These are phyloP conservation scores for Vanacampus margaritifer DNA, from an alignment of 2,113 vertebrate species.

Conservation along the genomic window DNA sequence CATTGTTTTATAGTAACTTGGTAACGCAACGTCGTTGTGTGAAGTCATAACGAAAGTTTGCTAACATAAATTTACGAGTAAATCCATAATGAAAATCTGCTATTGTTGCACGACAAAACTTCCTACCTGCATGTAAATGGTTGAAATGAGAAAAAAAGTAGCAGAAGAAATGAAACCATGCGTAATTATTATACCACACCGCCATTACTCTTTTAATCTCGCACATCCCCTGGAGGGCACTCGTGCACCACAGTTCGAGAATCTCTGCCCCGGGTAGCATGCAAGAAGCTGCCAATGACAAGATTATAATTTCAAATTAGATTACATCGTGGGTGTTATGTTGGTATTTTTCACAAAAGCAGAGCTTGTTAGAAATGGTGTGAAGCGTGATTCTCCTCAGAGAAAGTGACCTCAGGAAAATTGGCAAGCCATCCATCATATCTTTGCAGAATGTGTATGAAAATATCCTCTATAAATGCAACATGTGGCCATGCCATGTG, in stretches of 20 bases:
- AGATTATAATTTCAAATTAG: slow-evolving; percentile 6
- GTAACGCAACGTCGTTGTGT: too few species aligned
- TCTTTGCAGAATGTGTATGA: background rate
- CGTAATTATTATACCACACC: background rate
- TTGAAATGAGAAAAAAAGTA: background rate
- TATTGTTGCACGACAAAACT: too few species aligned
- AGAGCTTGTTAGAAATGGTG: background rate
- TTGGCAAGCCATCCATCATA: slow-evolving; percentile 1
- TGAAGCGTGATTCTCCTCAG: background rate
- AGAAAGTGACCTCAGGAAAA: background rate
- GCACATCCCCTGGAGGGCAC: background rate
- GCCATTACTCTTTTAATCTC: background rate
- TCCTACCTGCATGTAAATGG: too few species aligned
- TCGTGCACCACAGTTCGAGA: background rate
- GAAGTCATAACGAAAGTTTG: too few species aligned
- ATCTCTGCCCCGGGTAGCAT: background rate
- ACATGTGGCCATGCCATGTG: background rate
- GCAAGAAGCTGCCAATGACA: background rate
- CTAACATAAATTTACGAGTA: too few species aligned
- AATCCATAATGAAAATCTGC: too few species aligned
- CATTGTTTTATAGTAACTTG: too few species aligned
- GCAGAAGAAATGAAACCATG: background rate
- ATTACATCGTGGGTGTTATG: background rate
- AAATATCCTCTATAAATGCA: slow-evolving; percentile 1
- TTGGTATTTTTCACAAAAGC: background rate